Evolutionary conservation across 1,140 invertebrate genomes (phyloP).

Genomic region (Ruditapes philippinarum): DNA sequence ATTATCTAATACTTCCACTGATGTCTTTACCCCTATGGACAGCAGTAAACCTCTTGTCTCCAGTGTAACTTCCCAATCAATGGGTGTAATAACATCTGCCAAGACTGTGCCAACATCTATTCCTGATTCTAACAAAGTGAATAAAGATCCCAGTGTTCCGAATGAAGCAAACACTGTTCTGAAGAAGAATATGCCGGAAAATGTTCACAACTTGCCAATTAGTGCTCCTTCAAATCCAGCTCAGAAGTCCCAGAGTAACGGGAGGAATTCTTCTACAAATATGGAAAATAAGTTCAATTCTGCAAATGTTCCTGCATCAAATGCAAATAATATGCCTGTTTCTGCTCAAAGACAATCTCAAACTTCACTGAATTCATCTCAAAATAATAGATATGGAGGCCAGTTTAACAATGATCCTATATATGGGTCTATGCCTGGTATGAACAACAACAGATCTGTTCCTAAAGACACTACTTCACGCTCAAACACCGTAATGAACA

Average conservation of each 20-base stretch:
- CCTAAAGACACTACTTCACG: conserved; percentile 40
- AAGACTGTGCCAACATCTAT: not conserved
- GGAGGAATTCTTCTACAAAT: not conserved
- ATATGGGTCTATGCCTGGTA: conserved; percentile 48
- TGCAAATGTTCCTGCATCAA: conserved; percentile 28
- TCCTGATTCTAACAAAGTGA: conserved; percentile 7
- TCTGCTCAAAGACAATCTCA: conserved; percentile 29
- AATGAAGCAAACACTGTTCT: not conserved
- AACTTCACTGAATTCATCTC: conserved; percentile 53
- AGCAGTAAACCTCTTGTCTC: not conserved
- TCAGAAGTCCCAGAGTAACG: not conserved
- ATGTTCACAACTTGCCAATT: not conserved
- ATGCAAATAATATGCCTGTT: conserved; percentile 20
- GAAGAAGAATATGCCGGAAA: conserved; percentile 32
- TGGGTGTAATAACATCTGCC: conserved; percentile 41
- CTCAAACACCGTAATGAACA: conserved; percentile 53
- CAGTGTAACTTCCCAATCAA: not conserved
- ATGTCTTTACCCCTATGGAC: not conserved
- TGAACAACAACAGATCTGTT: conserved; percentile 60
- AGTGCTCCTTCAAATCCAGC: not conserved
- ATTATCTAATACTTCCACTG: conserved; percentile 7
- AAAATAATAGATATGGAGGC: conserved; percentile 44
- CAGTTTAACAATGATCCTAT: conserved; percentile 33
- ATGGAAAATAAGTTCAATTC: conserved; percentile 16
- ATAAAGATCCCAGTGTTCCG: not conserved